A percentile compares a stretch with the other conserved stretches of the same genome.
phyloP scores from a whole-genome alignment of 2,113 vertebrate species.

The Alethe castanea region DNA sequence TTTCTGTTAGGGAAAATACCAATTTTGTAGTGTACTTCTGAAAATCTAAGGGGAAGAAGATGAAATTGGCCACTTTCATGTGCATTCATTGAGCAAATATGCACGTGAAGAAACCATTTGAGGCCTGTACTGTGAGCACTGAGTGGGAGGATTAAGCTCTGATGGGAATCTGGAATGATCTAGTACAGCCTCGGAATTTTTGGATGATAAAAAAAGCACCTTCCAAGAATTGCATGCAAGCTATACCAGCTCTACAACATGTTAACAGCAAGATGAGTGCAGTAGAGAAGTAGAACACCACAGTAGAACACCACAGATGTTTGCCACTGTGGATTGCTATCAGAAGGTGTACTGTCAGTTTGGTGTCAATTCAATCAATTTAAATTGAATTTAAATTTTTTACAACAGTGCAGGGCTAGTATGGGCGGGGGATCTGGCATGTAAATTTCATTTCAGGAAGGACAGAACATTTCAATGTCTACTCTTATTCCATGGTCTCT shows the following conservation, averaged over 20 bases:
- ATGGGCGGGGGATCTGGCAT: background rate
- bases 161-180: background rate
- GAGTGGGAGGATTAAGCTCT: conserved; percentile 4
- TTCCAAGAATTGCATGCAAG: background rate
- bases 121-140: background rate
- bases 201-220: background rate
- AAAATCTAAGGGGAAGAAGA: background rate
- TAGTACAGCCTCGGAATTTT: background rate
- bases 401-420: background rate
- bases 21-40: background rate
- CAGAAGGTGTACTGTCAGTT: background rate
- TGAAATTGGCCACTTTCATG: background rate
- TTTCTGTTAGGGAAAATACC: background rate
- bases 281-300: background rate
- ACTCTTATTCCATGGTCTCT: background rate
- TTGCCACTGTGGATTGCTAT: background rate
- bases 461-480: background rate
- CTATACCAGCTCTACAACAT: background rate
- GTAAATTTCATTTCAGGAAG: background rate
- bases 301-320: background rate
- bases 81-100: background rate
- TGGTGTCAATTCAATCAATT: background rate
- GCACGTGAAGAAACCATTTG: background rate
- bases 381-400: background rate
- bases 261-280: background rate